A percentile compares a stretch with the other conserved stretches of the same genome.
Evolutionary conservation across 1,140 invertebrate species (phyloP).

Genomic region (Lordiphosa stackelbergi): DNA sequence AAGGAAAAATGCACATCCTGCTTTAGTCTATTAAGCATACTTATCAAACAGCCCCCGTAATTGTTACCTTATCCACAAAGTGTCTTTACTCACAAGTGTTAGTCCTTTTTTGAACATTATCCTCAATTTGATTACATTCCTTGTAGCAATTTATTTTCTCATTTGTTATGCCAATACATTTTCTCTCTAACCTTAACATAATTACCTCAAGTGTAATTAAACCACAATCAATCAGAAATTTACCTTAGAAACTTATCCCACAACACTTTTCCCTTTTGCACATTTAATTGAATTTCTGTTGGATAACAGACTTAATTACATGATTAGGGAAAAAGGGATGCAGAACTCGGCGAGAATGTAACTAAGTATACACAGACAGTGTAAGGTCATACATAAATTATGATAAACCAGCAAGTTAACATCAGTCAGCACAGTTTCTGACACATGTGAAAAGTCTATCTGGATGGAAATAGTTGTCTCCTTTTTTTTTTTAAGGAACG

Average conservation of each 20-base stretch:
- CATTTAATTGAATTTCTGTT: constrained; percentile 42
- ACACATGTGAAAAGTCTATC: constrained; percentile 13
- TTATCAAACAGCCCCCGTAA: too few relatives aligned
- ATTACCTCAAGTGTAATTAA: constrained; percentile 39
- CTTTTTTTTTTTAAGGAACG: constrained; percentile 29
- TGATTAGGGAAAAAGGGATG: too few relatives aligned
- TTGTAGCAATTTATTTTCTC: too few relatives aligned
- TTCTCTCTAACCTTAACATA: constrained; percentile 21
- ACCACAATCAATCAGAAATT: constrained; percentile 39
- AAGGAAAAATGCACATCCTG: too few relatives aligned
- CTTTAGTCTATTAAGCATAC: too few relatives aligned
- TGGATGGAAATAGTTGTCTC: background rate
- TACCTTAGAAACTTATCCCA: constrained; percentile 12
- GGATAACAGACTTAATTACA: background rate
- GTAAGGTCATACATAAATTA: constrained; percentile 26
- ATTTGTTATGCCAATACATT: constrained; percentile 11
- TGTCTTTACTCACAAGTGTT: too few relatives aligned
- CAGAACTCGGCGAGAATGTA: constrained; percentile 7
- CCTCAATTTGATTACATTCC: too few relatives aligned
- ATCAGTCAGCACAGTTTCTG: background rate
- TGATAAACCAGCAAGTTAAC: constrained; percentile 41
- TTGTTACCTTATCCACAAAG: too few relatives aligned
- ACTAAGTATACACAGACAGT: constrained; percentile 17
- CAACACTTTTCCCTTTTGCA: constrained; percentile 15
- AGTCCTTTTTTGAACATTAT: too few relatives aligned